phyloP scores from a whole-genome alignment of 2,888 invertebrate species.

The Drosophila borealis region DNA sequence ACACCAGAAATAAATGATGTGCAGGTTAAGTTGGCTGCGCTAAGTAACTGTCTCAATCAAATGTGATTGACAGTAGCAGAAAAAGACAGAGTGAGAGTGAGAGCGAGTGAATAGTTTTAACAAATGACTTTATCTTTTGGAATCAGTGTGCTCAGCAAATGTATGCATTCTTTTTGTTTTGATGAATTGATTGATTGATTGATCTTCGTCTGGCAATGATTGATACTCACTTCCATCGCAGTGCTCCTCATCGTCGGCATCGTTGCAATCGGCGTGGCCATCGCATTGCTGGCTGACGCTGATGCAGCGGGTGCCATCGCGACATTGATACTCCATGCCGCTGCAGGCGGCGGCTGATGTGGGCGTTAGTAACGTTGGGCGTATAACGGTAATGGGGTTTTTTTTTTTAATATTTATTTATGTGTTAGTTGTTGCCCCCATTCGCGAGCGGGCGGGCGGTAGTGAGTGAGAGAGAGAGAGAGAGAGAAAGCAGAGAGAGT shows the following conservation, averaged over 20 bases:
- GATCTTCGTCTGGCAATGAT: background rate
- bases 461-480: constrained; percentile 21
- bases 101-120: too few relatives aligned
- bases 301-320: constrained; percentile 82
- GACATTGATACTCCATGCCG: constrained; percentile 82
- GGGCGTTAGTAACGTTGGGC: constrained; percentile 51
- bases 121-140: background rate
- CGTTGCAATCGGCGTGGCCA: constrained; percentile 81
- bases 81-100: background rate
- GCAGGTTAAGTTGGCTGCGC: too few relatives aligned
- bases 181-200: constrained; percentile 8
- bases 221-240: constrained; percentile 84
- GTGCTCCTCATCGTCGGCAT: constrained; percentile 84
- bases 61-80: background rate
- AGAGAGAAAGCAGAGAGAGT: constrained; percentile 39
- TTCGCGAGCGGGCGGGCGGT: background rate
- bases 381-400: constrained; percentile 31
- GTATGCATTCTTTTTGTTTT: background rate
- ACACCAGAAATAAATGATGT: too few relatives aligned
- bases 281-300: constrained; percentile 83
- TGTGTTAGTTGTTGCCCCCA: constrained; percentile 5
- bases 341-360: constrained; percentile 82
- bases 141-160: constrained; percentile 4
- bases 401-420: constrained; percentile 32
- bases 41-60: background rate